Base-by-base conservation (phyloP, 1,140 invertebrate species). In the Diprion similis region DNA sequence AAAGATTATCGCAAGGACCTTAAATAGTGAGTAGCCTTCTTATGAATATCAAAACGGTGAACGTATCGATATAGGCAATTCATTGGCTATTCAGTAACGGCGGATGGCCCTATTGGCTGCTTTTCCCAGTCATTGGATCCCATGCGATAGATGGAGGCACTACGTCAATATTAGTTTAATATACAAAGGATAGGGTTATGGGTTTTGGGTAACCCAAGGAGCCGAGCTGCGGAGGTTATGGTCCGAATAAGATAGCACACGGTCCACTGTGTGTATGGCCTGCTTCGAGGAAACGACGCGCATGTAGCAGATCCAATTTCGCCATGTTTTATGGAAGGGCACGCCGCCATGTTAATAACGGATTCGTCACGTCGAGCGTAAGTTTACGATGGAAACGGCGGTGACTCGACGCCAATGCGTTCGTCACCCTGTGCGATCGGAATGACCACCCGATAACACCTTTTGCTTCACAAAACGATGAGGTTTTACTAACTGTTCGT, bases 81-180 rank as follows among this genome's bases (percentile, higher is more conserved):
- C 66, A 68, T 68, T 19, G 66, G 66, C 37, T 45, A 45, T 59
- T n/a, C 10, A 18, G 18, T 37, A 67, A 37, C 65, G 37, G 37
- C 59, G 18, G 19, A n/a, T 71, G 59, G 10, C 65, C 9, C 17
- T 48, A 18, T 48, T 24, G 19, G 24, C 45, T 9, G 11, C n/a
- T 59, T 59, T 13, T 19, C 68, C 66, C 24, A 13, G 67, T 46
- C 46, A 70, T 73, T 71, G 74, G 71, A 72, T 72, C 47, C 46
- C 45, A 19, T 67, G 24, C 19, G 64, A 71, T 45, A 11, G 45
- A 17, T 18, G 71, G 24, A 71, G 69, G 72, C 71, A 73, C 71
- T 73, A 69, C 71, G 76, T 77, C 76, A 77, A 77, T 77, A 75
- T 77, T 77, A 76, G 64, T 71, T 74, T 76, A 70, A 70, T 73